Evolutionary conservation across 1,140 invertebrate genomes (phyloP), one percentile per base, ranked within the genome.

Genomic region (Yoshiicerus persimilis): DNA sequence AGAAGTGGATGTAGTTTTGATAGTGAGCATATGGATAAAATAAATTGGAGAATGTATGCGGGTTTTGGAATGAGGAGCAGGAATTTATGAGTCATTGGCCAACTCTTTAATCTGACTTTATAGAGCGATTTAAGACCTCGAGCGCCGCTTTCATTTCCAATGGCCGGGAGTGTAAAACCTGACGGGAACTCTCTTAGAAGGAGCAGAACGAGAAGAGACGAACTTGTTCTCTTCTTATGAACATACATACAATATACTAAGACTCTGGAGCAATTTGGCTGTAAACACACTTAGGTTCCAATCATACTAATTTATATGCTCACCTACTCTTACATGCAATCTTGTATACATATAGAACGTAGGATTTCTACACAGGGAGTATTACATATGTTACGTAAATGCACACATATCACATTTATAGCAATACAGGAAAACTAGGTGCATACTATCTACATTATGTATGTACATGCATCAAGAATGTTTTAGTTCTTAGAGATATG

Each of bases 21-120:
- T n/a, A 27, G 47, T 41, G 39, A 56, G 41, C 47, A 47, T 56
- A 84, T 47, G 41, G 38, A 62, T 84, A 23, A 39, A 84, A 84
- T 84, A 9, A 34, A 32, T 80, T 80, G 32, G 30, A 80, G 75
- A 36, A 80, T 34, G 66, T 39, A 56, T 84, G 83, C 20, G 83
- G 83, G 38, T 84, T 84, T 41, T 84, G 27, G 75, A 56, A n/a
- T 30, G 41, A 77, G 41, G 32, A 75, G 75, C 86, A 41, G 23
- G 11, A 87, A 87, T 87, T 87, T 87, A 87, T 87, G 86, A 87
- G 39, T 87, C 86, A 83, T 87, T 87, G 86, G 86, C 70, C 75
- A 75, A 47, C 70, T 56, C 70, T 77, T 38, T 87, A 87, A 83
- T 87, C 86, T 87, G 41, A 87, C 36, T 87, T 87, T 87, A 87